Percentiles rank a stretch among this genome's conserved stretches.
phyloP scores from a whole-genome alignment of 2,797 vertebrate species.

The Hypotaenidia philippensis region DNA sequence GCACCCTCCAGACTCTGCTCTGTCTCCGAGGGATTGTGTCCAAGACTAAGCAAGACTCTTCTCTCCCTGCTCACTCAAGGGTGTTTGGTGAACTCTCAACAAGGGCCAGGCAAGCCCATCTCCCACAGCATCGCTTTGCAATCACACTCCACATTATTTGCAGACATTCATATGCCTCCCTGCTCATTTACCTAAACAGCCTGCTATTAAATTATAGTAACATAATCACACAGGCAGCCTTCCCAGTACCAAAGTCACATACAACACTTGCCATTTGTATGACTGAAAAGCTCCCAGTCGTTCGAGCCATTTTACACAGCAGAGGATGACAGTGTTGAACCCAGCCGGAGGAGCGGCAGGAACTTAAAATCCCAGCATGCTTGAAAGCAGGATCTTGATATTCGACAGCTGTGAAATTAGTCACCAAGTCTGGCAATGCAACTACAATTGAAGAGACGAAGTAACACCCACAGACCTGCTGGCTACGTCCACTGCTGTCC shows the following conservation, averaged over 20 bases:
- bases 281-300: neutral
- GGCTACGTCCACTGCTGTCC: neutral
- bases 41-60: neutral
- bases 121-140: neutral
- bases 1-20: neutral
- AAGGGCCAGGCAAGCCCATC: neutral
- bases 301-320: neutral
- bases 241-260: neutral
- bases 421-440: neutral
- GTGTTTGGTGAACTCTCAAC: neutral
- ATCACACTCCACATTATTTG: neutral
- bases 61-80: neutral
- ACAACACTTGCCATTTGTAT: neutral
- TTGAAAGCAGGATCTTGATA: neutral
- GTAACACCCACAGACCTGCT: neutral
- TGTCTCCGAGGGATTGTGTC: neutral
- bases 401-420: neutral
- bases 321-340: neutral
- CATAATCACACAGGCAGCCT: conserved; percentile 35
- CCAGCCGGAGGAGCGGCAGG: neutral
- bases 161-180: conserved; percentile 25
- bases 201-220: conserved; percentile 52
- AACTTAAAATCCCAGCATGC: neutral
- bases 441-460: neutral
- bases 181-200: conserved; percentile 54